These are phyloP conservation scores for Zosterops pallidus DNA, from an alignment of 2,113 vertebrate genomes.

Conservation along the genomic window DNA sequence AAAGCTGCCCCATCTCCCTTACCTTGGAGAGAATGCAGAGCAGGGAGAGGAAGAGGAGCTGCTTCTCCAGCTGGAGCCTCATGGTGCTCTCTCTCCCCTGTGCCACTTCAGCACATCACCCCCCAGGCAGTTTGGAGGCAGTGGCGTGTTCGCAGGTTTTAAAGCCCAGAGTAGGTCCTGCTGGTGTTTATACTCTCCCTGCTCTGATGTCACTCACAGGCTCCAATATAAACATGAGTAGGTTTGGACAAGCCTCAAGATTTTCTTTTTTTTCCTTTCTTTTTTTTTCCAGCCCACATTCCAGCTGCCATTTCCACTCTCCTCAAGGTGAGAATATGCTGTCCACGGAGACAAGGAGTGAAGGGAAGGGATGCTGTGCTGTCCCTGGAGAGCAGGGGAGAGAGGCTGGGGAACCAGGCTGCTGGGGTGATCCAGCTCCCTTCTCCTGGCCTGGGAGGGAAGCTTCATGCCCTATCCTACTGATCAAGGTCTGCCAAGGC, in stretches of 20 bases:
- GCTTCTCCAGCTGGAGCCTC: slow-evolving; percentile 58
- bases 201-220: slow-evolving; percentile 74
- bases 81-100: slow-evolving; percentile 47
- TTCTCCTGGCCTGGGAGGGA: not conserved
- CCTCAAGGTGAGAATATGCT: slow-evolving; percentile 52
- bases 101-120: slow-evolving; percentile 46
- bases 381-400: not conserved
- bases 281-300: slow-evolving; percentile 50
- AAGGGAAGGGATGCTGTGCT: not conserved
- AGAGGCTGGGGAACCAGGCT: not conserved
- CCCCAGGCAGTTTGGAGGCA: slow-evolving; percentile 51
- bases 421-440: not conserved
- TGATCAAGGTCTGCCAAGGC: not conserved
- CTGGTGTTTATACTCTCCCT: slow-evolving; percentile 72
- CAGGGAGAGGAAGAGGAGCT: slow-evolving; percentile 58
- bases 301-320: slow-evolving; percentile 68
- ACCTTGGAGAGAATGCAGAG: slow-evolving; percentile 72
- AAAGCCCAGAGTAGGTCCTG: slow-evolving; percentile 46
- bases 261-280: not conserved
- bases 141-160: slow-evolving; percentile 40
- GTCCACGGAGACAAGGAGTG: not conserved
- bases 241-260: slow-evolving; percentile 69
- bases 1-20: slow-evolving; percentile 33
- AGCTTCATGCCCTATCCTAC: not conserved
- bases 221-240: slow-evolving; percentile 75